A percentile compares a stretch with the other conserved stretches of the same genome.
Conservation (phyloP, 1,140 invertebrate species). For the Atta cephalotes region DNA sequence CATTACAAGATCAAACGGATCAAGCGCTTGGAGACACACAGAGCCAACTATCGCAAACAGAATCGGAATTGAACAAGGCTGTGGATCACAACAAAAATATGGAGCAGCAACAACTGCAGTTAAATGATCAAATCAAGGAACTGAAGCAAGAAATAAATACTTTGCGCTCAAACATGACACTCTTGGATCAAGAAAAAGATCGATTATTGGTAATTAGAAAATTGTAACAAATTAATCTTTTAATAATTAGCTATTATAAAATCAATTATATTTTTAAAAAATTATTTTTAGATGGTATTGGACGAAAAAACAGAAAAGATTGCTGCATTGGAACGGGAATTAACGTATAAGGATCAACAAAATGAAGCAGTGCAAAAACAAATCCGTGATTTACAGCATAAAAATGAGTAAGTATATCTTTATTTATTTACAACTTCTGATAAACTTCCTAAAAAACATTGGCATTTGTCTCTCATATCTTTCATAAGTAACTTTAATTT, state of each 20-base stretch:
- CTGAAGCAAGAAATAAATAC: constrained; percentile 87
- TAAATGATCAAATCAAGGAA: constrained; percentile 87
- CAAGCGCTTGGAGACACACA: constrained; percentile 87
- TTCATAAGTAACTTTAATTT: not conserved
- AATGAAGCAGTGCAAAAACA: constrained; percentile 78
- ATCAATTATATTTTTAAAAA: constrained; percentile 22
- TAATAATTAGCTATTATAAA: not conserved
- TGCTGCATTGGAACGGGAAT: constrained; percentile 87
- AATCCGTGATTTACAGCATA: constrained; percentile 81
- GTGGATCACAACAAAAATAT: constrained; percentile 86
- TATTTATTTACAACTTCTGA: constrained; percentile 49
- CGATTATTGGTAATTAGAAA: constrained; percentile 85
- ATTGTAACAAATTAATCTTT: not conserved
- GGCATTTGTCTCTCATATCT: constrained; percentile 49
- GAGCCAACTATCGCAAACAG: constrained; percentile 86
- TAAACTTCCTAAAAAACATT: constrained; percentile 34
- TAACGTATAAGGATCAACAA: constrained; percentile 85
- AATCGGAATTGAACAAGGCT: constrained; percentile 87
- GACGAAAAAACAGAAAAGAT: constrained; percentile 88
- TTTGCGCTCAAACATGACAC: constrained; percentile 86
- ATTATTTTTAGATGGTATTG: constrained; percentile 85
- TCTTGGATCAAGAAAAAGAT: constrained; percentile 88
- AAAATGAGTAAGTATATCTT: constrained; percentile 84
- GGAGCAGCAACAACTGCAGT: constrained; percentile 87
- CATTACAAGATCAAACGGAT: constrained; percentile 88